phyloP scores from a whole-genome alignment of 2,113 vertebrate species.

The Cichladusa arquata region DNA sequence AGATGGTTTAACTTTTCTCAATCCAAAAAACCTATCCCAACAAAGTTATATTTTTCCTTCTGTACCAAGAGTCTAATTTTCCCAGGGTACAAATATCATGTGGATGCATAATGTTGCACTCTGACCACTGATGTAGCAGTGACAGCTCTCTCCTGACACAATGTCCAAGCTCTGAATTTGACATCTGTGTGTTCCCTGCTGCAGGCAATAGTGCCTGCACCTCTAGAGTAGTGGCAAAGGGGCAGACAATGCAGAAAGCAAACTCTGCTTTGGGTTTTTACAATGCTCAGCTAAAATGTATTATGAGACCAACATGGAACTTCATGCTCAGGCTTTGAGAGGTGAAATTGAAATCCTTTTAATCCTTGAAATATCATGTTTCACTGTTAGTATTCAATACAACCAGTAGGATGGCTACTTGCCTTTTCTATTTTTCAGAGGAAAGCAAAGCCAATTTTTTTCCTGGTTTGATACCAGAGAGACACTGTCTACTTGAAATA shows the following conservation, averaged over 20 bases:
- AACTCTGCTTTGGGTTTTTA: not conserved
- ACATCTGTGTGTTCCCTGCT: not conserved
- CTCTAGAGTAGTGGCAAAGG: not conserved
- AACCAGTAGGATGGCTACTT: conserved; percentile 27
- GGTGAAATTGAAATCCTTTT: not conserved
- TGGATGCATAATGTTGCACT: not conserved
- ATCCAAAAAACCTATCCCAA: not conserved
- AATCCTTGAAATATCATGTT: not conserved
- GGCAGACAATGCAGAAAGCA: conserved; percentile 2
- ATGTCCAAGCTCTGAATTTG: not conserved
- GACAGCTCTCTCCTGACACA: not conserved
- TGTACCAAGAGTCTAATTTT: not conserved
- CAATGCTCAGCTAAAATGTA: not conserved
- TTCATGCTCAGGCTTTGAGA: not conserved
- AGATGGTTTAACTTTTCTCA: not conserved
- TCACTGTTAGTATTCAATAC: not conserved
- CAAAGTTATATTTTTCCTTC: not conserved
- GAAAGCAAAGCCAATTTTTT: conserved; percentile 10
- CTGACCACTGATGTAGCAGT: not conserved
- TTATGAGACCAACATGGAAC: not conserved
- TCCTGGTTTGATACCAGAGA: conserved; percentile 42
- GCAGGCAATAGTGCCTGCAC: not conserved
- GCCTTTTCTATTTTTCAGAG: conserved; percentile 14
- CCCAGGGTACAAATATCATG: not conserved
- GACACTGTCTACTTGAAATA: conserved; percentile 39